Percentiles rank a stretch among this genome's conserved stretches.
phyloP scores from a whole-genome alignment of 92 coral and sea anemone genomes.

The Ricordea florida region DNA sequence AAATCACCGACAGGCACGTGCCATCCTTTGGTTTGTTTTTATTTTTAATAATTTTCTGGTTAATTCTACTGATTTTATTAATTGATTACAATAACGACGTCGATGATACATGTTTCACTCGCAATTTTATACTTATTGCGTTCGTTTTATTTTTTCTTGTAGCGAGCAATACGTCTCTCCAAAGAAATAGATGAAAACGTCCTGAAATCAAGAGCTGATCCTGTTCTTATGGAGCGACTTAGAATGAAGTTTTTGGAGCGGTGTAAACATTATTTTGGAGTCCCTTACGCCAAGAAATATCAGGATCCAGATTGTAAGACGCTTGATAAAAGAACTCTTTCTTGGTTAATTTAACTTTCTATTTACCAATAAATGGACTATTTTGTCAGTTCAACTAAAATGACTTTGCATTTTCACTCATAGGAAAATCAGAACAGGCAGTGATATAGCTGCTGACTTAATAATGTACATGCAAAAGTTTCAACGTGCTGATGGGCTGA shows the following conservation, averaged over 20 bases:
- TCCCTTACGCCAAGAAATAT: conserved; percentile 97
- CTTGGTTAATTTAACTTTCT: not conserved
- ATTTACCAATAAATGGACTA: not conserved
- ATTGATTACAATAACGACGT: too few species aligned
- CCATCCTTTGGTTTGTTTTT: too few species aligned
- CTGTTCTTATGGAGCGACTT: conserved; percentile 55
- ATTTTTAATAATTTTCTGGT: too few species aligned
- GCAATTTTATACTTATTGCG: too few species aligned
- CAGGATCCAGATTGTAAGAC: conserved; percentile 89
- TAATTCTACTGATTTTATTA: too few species aligned
- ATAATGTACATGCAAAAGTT: too few species aligned
- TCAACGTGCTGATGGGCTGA: too few species aligned
- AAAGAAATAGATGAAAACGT: conserved; percentile 66
- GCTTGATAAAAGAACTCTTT: not conserved
- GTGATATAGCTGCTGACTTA: too few species aligned
- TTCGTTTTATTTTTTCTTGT: not conserved
- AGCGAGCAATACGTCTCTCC: conserved; percentile 78
- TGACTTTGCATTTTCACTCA: too few species aligned
- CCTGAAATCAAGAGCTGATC: conserved; percentile 40
- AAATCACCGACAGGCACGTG: conserved; percentile 80
- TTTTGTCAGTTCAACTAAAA: too few species aligned
- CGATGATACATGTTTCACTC: too few species aligned
- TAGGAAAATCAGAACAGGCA: too few species aligned
- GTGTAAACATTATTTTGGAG: conserved; percentile 84
- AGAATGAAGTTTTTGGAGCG: conserved; percentile 83